These are phyloP conservation scores for Hyposmocoma kahamanoa DNA, from an alignment of 1,140 invertebrate genomes.

Conservation along the genomic window DNA sequence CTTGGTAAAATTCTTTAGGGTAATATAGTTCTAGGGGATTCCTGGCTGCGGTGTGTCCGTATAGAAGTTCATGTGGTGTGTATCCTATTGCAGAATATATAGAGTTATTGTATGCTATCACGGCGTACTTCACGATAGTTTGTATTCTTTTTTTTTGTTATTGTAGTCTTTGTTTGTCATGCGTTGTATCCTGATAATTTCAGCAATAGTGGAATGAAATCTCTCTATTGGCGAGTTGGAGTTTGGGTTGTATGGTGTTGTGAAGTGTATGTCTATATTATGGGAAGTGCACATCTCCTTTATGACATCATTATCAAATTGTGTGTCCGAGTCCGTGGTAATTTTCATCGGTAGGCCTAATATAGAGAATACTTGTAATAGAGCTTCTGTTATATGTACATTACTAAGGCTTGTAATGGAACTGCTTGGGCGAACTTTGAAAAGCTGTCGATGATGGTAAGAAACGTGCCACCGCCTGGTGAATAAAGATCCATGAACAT, in stretches of 20 bases:
- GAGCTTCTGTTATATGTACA: conserved; percentile 1
- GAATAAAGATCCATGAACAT: conserved; percentile 6
- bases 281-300: conserved; percentile 25
- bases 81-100: conserved; percentile 21
- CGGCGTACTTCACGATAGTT: conserved; percentile 20
- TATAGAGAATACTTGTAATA: conserved; percentile 1
- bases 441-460: conserved; percentile 7
- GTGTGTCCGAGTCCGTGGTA: conserved; percentile 17
- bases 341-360: conserved; percentile 3
- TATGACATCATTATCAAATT: conserved; percentile 26
- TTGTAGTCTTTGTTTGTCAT: conserved; percentile 19
- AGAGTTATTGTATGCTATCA: conserved; percentile 24
- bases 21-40: conserved; percentile 7
- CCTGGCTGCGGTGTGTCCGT: conserved; percentile 17
- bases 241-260: conserved; percentile 31
- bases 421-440: conserved; percentile 7
- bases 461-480: conserved; percentile 2
- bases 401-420: conserved; percentile 2
- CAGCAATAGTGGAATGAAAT: conserved; percentile 21
- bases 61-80: conserved; percentile 15
- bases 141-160: too few species aligned
- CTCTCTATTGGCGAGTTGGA: conserved; percentile 38
- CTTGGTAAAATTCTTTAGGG: conserved; percentile 8
- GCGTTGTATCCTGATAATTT: conserved; percentile 36
- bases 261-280: conserved; percentile 40